A percentile compares a stretch with the other conserved stretches of the same genome.
Conservation (phyloP, 2,113 vertebrate genomes). For the Euleptes europaea region DNA sequence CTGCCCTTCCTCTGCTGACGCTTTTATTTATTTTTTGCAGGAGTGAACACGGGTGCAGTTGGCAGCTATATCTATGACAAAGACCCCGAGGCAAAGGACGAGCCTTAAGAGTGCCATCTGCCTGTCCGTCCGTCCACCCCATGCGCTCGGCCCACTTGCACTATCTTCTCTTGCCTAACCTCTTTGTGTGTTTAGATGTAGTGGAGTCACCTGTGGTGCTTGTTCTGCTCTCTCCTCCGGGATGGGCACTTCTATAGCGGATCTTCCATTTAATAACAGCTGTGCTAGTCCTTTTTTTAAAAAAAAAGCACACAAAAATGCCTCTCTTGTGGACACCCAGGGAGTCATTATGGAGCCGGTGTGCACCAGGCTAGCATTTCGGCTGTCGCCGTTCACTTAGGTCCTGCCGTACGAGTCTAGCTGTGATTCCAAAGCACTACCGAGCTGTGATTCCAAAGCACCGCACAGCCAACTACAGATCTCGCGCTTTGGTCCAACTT, state of each 20-base stretch:
- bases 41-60: slow-evolving; percentile 95
- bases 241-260: neutral
- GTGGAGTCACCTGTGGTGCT: slow-evolving; percentile 19
- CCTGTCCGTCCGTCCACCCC: accelerated
- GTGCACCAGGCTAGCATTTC: neutral
- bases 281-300: slow-evolving; percentile 49
- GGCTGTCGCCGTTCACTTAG: neutral
- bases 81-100: slow-evolving; percentile 84
- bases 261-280: neutral
- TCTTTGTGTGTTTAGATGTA: slow-evolving; percentile 25
- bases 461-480: neutral
- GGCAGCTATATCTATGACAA: slow-evolving; percentile 98
- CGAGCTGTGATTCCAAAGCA: neutral
- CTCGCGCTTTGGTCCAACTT: neutral
- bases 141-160: neutral
- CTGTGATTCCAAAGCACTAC: neutral
- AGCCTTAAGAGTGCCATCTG: slow-evolving; percentile 74
- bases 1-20: neutral
- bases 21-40: slow-evolving; percentile 66
- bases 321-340: neutral
- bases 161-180: slow-evolving; percentile 49
- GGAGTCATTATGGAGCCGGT: neutral
- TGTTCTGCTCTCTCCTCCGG: slow-evolving; percentile 1
- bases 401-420: accelerated
- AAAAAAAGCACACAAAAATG: slow-evolving; percentile 45